phyloP scores from a whole-genome alignment of 2,888 invertebrate genomes.

The Nyleta sp. region DNA sequence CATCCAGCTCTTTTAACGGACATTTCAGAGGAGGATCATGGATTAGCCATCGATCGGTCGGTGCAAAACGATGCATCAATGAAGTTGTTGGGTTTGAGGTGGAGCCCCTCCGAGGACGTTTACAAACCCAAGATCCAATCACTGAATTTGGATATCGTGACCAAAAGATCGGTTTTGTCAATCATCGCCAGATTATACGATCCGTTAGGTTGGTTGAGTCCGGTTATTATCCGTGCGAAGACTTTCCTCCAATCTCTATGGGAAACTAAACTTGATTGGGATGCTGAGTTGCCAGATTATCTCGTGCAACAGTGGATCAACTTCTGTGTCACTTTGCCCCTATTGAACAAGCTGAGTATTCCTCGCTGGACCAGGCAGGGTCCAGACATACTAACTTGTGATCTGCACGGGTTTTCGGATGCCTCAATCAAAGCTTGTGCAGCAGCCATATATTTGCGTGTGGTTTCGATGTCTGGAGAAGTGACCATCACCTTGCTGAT shows the following conservation, averaged over 20 bases:
- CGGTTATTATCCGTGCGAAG: conserved; percentile 27
- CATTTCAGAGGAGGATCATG: conserved; percentile 23
- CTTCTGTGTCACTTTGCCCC: background rate
- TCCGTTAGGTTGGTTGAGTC: conserved; percentile 43
- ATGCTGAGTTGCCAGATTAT: background rate
- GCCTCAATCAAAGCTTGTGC: background rate
- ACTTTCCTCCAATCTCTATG: background rate
- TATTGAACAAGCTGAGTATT: background rate
- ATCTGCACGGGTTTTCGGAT: conserved; percentile 1
- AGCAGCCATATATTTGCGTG: background rate
- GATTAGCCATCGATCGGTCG: conserved; percentile 4
- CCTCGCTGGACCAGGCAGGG: background rate
- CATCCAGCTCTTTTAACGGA: background rate
- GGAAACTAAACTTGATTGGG: background rate
- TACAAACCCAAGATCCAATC: background rate
- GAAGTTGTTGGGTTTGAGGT: background rate
- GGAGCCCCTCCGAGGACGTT: background rate
- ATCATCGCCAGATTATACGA: conserved; percentile 42
- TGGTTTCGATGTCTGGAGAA: too few species aligned
- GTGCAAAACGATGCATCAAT: background rate
- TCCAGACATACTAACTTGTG: background rate
- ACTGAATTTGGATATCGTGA: background rate
- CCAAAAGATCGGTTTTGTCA: conserved; percentile 35
- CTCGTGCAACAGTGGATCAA: background rate
- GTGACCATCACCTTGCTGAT: too few species aligned